These are phyloP conservation scores for Ptiloglossa arizonensis DNA, from an alignment of 1,140 invertebrate genomes.

Conservation along the genomic window DNA sequence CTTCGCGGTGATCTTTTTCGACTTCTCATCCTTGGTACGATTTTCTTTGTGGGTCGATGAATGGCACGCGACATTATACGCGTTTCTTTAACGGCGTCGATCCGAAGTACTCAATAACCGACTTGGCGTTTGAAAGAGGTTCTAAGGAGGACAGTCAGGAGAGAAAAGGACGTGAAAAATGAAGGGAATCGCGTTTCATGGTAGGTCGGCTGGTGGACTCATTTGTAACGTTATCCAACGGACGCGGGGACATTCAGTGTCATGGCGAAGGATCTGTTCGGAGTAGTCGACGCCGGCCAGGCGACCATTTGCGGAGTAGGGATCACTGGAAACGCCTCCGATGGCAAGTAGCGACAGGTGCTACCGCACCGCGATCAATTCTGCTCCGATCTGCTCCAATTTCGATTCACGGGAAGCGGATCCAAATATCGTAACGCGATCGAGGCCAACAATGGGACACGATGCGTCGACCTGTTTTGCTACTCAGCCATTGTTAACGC, in stretches of 20 bases:
- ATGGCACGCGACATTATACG: neutral
- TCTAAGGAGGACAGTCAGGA: neutral
- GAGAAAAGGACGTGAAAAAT: neutral
- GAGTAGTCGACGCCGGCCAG: neutral
- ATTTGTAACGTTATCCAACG: neutral
- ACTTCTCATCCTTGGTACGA: no score
- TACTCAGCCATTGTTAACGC: no score
- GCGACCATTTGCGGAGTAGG: neutral
- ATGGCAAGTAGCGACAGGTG: neutral
- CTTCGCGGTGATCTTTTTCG: no score
- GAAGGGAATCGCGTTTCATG: neutral
- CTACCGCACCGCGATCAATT: neutral
- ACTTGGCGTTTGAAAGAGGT: neutral
- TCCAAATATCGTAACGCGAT: no score
- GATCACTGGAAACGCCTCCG: neutral
- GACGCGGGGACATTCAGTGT: neutral
- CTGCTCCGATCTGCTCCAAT: no score
- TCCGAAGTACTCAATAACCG: neutral
- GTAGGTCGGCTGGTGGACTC: neutral
- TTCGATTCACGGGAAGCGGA: no score
- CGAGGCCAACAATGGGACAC: no score
- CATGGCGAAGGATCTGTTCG: neutral
- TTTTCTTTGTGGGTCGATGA: neutral
- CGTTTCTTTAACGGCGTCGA: neutral
- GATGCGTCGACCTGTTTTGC: no score